Conservation (phyloP, 2,113 vertebrate species). For the Megaptera novaeangliae region DNA sequence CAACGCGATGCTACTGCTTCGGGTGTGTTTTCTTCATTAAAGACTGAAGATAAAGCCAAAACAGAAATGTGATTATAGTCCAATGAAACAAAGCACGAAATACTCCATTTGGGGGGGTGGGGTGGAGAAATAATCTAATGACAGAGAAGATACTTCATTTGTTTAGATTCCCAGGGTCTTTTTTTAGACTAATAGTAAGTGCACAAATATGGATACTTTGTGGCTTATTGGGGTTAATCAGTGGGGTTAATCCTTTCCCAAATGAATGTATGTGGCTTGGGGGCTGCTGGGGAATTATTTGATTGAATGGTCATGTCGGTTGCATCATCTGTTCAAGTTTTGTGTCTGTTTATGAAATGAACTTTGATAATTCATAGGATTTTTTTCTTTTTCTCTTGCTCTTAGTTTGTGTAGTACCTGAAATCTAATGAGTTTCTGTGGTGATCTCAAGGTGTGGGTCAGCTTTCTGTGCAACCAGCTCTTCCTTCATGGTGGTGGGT, state of each 20-base stretch:
- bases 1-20: not conserved
- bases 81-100: not conserved
- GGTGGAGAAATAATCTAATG: not conserved
- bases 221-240: constrained; percentile 43
- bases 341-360: constrained; percentile 43
- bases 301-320: not conserved
- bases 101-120: not conserved
- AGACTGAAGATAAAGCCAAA: constrained; percentile 1
- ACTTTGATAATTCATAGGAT: constrained; percentile 71
- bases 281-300: not conserved
- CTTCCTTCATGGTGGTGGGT: constrained; percentile 79
- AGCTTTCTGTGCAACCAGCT: constrained; percentile 64
- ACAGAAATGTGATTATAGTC: not conserved
- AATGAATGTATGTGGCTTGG: not conserved
- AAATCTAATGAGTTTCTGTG: constrained; percentile 81
- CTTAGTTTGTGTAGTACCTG: constrained; percentile 81
- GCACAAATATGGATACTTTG: constrained; percentile 74
- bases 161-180: not conserved
- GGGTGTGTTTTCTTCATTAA: not conserved
- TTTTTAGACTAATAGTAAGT: constrained; percentile 22
- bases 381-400: constrained; percentile 81
- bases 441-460: constrained; percentile 79
- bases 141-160: not conserved
- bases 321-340: constrained; percentile 58
- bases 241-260: not conserved